Evolutionary conservation across 2,797 vertebrate genomes (phyloP), one percentile per base, ranked within the genome.

Genomic region (Cyclopterus lumpus): DNA sequence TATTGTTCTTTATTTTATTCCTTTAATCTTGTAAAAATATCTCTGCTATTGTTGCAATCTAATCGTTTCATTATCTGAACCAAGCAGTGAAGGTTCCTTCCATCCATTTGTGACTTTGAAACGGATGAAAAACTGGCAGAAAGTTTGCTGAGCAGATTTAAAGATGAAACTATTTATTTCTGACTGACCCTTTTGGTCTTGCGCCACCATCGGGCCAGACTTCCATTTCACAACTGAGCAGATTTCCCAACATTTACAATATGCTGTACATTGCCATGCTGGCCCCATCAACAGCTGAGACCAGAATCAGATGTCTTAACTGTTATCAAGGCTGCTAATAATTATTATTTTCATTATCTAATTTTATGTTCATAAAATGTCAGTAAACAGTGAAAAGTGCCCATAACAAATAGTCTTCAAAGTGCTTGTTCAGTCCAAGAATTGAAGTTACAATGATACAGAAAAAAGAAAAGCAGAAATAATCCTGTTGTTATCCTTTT

Each of bases 101-200:
- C 59, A 69, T 71, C 49, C 74, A 44, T 69, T 66, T 74, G 4
- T 30, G 48, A 62, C 36, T 65, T 76, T 68, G 9, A 58, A 67
- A 66, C 46, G 8, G 36, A 57, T 1, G 22, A 73, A 38, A 38
- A 38, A 38, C 36, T 57, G 16, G 40, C 26, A 16, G 65, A 26
- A 71, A 22, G 62, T 64, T 68, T 70, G 48, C 15, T 24, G 26
- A 51, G 30, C 16, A 34, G 20, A 57, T 79, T 61, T 49, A 51
- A 57, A 40, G 58, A 22, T 30, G 1, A 63, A 24, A 38, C 3
- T 68, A 30, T 63, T 59, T 61, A 51, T 65, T 62, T 51, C 5
- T 38, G 60, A 77, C 30, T 67, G n/a, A 46, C 67, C 42, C 44
- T 61, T 51, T 18, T 32, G n/a, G 10, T 71, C 16, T 15, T 12